Base-by-base conservation (phyloP, 1,140 invertebrate genomes). In the Lucilia sericata region DNA sequence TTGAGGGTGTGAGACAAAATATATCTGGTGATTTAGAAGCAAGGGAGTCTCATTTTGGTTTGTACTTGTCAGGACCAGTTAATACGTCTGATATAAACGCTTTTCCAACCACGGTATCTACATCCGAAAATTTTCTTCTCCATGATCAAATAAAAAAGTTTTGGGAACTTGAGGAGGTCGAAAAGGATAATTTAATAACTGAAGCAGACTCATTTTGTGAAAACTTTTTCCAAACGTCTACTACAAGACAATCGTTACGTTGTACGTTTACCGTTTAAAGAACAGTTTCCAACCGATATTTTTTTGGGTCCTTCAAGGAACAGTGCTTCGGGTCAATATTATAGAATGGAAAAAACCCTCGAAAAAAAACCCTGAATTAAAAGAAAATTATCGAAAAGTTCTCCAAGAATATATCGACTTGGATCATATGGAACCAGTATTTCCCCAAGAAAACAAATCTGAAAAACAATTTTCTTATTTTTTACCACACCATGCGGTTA, bases 381-480 rank as follows among this genome's bases (percentile, higher is more conserved):
- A 30, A n/a, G 14, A 17, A 30, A n/a, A 82, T 7, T 82, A 82
- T 42, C n/a, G 60, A 7, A 21, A 60, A 21, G 82, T 82, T 82
- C 30, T 82, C 12, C 82, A 65, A 49, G 82, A 82, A 82, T 82
- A 70, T 70, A 51, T 70, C 10, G 82, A 82, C 65, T 36, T 70
- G 34, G 19, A 42, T 36, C 82, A 82, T 70, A 82, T 82, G 82
- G 60, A 65, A 13, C 30, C 51, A 5, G 82, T 82, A 13, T 70
- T n/a, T 17, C 34, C 8, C 30, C 82, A 34, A 34, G 74, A 42
- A 9, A 65, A 25, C 9, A 19, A 7, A 5, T 13, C 17, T 47
- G 19, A 65, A 30, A 65, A 21, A 12, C 21, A 60, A 47, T 14
- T 19, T 4, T 70, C 34, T 21, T 82, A 60, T 60, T 82, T 10